Conservation (phyloP, 2,113 vertebrate species). For the Anolis carolinensis region DNA sequence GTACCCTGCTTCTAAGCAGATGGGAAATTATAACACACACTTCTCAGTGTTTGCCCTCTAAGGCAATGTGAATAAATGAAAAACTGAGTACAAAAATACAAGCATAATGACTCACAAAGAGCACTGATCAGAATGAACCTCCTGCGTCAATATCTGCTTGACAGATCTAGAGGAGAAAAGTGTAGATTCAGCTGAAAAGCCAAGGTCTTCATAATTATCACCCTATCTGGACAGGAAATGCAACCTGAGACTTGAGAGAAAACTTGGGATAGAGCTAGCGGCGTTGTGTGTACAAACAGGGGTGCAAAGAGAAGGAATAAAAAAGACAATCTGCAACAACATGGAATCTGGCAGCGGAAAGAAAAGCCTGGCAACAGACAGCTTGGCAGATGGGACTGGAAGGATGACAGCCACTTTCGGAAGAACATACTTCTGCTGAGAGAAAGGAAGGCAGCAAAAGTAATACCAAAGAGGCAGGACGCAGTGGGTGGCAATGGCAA, state of each 20-base stretch:
- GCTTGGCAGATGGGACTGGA: not conserved
- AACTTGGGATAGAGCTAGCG: not conserved
- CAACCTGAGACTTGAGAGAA: not conserved
- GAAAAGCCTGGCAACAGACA: not conserved
- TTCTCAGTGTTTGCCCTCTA: slow-evolving; percentile 9
- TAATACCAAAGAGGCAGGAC: not conserved
- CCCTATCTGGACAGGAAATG: not conserved
- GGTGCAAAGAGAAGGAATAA: not conserved
- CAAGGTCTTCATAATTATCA: not conserved
- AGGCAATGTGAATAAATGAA: not conserved
- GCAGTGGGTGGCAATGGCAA: not conserved
- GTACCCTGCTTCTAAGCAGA: not conserved
- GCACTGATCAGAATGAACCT: not conserved
- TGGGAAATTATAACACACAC: not conserved
- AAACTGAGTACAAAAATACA: slow-evolving; percentile 24
- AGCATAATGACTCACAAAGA: slow-evolving; percentile 14
- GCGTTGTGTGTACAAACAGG: not conserved
- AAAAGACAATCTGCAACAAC: not conserved
- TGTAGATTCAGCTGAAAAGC: not conserved
- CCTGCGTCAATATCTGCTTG: not conserved
- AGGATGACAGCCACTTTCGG: not conserved
- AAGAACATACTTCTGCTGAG: not conserved
- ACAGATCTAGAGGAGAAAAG: not conserved
- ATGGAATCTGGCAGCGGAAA: not conserved
- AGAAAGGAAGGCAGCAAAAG: not conserved